Base-by-base conservation (phyloP, 1,140 invertebrate genomes). In the Nasonia longicornis region DNA sequence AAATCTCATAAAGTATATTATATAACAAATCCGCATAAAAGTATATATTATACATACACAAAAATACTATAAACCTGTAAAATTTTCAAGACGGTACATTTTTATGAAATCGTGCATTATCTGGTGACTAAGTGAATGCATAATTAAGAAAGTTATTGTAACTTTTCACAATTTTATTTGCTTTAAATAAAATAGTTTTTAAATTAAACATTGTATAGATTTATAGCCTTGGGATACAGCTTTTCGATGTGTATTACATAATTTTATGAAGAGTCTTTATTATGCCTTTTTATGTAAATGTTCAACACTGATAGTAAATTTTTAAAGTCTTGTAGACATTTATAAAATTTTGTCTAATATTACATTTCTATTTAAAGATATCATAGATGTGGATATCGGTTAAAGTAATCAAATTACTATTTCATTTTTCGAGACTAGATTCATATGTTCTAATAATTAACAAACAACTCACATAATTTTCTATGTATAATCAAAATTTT, bases 1-100 rank as follows among this genome's bases (percentile, higher is more conserved):
- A 58, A 79, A 16, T 42, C 48, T 73, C 35, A 63, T 63, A 72
- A 79, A 79, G 31, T 38, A 71, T 10, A 42, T 35, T 14, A 6
- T 66, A 76, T 42, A 77, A 42, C 31, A 63, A 67, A 82, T 74
- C 48, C 7, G 26, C 16, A 29, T 66, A n/a, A 20, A 70, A 14
- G n/a, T 78, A 38, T 26, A 42, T 64, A 11, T 52, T n/a, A 35
- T 70, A 31, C 8, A 48, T 58, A 78, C 26, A 58, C 8, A 78
- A 72, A 48, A 45, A 72, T 48, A 72, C 8, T 38, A n/a, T 71
- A 35, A 67, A 64, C 16, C 10, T 10, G 22, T 11, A n/a, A 67
- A 26, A 67, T 14, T 29, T 67, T 29, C 3, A 67, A 26, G 22
- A 64, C 8, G 26, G 26, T 64, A 22, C 7, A 64, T 64, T 22